Evolutionary conservation across 2,113 vertebrate genomes (phyloP).

Genomic region (Seriola quinqueradiata): DNA sequence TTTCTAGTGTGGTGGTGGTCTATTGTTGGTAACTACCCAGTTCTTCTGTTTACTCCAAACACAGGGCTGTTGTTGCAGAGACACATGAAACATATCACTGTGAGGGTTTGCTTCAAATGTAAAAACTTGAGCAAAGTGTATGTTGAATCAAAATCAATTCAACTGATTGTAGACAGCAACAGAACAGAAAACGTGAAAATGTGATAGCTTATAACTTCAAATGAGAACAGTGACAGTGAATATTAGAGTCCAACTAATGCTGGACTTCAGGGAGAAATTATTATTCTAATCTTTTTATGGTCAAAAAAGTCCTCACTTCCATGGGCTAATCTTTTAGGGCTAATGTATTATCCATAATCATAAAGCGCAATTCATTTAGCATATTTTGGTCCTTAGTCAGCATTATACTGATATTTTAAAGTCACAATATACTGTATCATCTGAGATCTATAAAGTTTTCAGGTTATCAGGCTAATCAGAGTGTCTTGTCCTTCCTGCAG

Average conservation of each 20-base stretch:
- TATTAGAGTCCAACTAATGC: too few species aligned
- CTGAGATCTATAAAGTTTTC: not conserved
- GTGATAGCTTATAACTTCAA: not conserved
- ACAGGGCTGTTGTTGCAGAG: not conserved
- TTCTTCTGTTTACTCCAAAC: not conserved
- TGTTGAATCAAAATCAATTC: not conserved
- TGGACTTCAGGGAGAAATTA: not conserved
- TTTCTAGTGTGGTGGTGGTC: not conserved
- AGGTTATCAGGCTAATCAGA: constrained; percentile 12
- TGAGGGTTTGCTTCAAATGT: not conserved
- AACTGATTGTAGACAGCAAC: not conserved
- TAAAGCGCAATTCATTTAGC: too few species aligned
- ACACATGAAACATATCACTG: not conserved
- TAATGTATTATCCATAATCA: not conserved
- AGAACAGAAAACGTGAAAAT: not conserved
- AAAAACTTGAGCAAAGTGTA: not conserved
- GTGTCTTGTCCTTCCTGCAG: constrained; percentile 58
- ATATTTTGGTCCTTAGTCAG: not conserved
- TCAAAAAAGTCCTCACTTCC: not conserved
- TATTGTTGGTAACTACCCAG: not conserved
- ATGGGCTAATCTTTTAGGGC: not conserved
- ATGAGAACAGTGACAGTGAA: not conserved
- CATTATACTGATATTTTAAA: constrained; percentile 11
- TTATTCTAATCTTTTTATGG: not conserved
- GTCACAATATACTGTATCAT: not conserved